A percentile compares a stretch with the other conserved stretches of the same genome.
These are phyloP conservation scores for Lasioglossum marginatum DNA, from an alignment of 2,888 invertebrate species.

Conservation along the genomic window DNA sequence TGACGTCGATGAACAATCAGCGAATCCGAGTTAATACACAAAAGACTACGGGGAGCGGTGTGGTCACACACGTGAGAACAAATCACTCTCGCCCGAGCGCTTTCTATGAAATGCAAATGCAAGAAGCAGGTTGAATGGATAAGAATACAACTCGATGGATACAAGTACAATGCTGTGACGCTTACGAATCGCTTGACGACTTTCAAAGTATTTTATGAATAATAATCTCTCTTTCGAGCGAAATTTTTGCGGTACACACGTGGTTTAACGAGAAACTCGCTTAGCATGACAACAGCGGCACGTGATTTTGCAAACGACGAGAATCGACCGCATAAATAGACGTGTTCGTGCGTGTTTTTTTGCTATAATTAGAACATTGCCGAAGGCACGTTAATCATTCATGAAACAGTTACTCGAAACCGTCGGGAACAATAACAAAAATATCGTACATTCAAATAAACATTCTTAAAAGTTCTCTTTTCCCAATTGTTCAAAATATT, in stretches of 20 bases:
- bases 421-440: neutral
- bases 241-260: slow-evolving; percentile 9
- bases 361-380: slow-evolving; percentile 31
- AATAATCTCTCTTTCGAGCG: slow-evolving; percentile 24
- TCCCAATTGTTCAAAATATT: neutral
- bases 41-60: neutral
- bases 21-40: neutral
- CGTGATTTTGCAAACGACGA: slow-evolving; percentile 56
- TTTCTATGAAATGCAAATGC: slow-evolving; percentile 35
- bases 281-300: slow-evolving; percentile 47
- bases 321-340: slow-evolving; percentile 61
- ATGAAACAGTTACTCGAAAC: neutral
- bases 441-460: neutral
- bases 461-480: neutral
- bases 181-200: slow-evolving; percentile 30
- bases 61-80: neutral
- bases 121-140: slow-evolving; percentile 22
- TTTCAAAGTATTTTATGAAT: slow-evolving; percentile 35
- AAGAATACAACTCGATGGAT: slow-evolving; percentile 11
- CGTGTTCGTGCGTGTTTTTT: slow-evolving; percentile 23
- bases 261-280: slow-evolving; percentile 5
- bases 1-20: slow-evolving; percentile 2
- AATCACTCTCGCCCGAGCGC: slow-evolving; percentile 22
- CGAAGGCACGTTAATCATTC: slow-evolving; percentile 9
- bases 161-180: slow-evolving; percentile 6